Percentiles rank a stretch among this genome's conserved stretches.
phyloP scores from a whole-genome alignment of 2,888 invertebrate species.

The Fragum whitleyi region DNA sequence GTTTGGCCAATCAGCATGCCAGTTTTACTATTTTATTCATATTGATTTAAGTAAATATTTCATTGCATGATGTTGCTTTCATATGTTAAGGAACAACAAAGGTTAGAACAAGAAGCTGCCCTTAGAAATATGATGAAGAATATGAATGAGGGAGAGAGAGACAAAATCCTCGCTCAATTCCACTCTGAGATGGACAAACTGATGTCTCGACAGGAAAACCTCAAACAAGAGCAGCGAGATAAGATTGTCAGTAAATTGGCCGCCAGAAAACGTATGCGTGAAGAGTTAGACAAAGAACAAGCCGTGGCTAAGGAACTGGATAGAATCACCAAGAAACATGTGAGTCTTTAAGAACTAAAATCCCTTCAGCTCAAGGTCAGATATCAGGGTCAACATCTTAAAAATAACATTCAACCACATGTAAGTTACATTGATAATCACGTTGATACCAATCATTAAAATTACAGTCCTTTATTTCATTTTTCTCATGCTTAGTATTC shows the following conservation, averaged over 20 bases:
- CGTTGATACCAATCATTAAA: no score
- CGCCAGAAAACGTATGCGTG: slow-evolving; percentile 81
- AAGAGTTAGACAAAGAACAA: slow-evolving; percentile 79
- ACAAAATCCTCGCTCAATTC: slow-evolving; percentile 75
- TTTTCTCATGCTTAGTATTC: no score
- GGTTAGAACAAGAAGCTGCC: slow-evolving; percentile 69
- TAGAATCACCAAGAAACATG: slow-evolving; percentile 78
- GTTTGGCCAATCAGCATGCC: no score
- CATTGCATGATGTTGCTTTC: no score
- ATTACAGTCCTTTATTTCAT: no score
- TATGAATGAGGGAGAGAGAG: slow-evolving; percentile 72
- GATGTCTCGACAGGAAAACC: slow-evolving; percentile 66
- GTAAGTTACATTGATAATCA: no score
- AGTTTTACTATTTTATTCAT: no score
- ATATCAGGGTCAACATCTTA: no score
- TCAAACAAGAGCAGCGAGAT: slow-evolving; percentile 72
- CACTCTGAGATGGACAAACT: slow-evolving; percentile 70
- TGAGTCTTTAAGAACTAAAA: slow-evolving; percentile 36
- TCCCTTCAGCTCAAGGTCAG: no score
- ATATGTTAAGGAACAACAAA: slow-evolving; percentile 73
- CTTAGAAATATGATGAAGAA: slow-evolving; percentile 73
- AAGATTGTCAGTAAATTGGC: slow-evolving; percentile 80
- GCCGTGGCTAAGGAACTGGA: slow-evolving; percentile 81
- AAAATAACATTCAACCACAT: no score
- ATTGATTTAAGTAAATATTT: no score